Base-by-base conservation (phyloP, 2,797 vertebrate genomes). In the Pipistrellus nathusii region DNA sequence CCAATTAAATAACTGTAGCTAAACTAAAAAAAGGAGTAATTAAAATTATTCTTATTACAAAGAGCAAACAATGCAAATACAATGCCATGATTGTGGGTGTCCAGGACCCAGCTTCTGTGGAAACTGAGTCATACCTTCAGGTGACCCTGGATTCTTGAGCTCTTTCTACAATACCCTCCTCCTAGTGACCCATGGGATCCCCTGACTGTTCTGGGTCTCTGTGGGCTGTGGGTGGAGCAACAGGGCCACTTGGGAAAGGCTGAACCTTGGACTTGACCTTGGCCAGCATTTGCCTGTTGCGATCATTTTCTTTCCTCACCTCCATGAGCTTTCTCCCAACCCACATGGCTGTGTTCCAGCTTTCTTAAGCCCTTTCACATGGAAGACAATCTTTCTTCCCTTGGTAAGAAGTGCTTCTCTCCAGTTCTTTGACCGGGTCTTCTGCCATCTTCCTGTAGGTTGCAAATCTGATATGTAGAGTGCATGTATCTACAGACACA, bases 261-360 rank as follows among this genome's bases (percentile, higher is more conserved):
- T 10, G 41, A 57, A 27, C 10, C 46, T 6, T 38, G n/a, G 35
- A 27, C 9, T 14, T 0, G 3, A 1, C 2, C 2, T 14, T 0
- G 21, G 68, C 53, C 21, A 21, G 10, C 30, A 3, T n/a, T n/a
- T 25, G 48, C 30, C 59, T 77, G 6, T 11, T 30, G 30, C 0
- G 11, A 9, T 32, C 11, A 2, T 21, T 46, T 17, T 72, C 76
- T 35, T 5, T 27, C 23, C 18, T 62, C 15, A 41, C 35, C 27
- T 57, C 21, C 6, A 7, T n/a, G 51, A 6, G 30, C 14, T 48
- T 75, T 46, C 57, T 57, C 46, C 46, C 0, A 0, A 8, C 2
- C 5, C 7, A 13, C 17, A 1, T 20, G 12, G 12, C 25, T 2
- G 18, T 11, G 20, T 17, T 3, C 38, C 12, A 13, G 6, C 25